Evolutionary conservation across 2,113 vertebrate species (phyloP).

Genomic region (Apodemus speciosus): DNA sequence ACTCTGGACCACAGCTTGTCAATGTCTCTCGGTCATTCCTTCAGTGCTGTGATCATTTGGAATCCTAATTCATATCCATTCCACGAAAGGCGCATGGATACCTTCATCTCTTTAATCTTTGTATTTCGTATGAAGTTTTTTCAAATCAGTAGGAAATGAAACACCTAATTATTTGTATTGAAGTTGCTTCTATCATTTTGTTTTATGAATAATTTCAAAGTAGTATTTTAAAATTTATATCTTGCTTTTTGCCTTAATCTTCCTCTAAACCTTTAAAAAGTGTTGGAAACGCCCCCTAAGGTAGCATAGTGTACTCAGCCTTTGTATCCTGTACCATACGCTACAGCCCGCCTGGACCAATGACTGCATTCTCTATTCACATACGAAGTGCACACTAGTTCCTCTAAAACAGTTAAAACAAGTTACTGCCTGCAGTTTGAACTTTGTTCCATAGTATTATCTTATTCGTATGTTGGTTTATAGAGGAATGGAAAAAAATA

Average conservation of each 20-base stretch:
- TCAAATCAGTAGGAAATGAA: background rate
- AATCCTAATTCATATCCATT: background rate
- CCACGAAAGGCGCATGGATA: background rate
- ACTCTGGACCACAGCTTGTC: background rate
- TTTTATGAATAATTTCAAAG: background rate
- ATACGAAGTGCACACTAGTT: background rate
- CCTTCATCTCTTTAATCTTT: background rate
- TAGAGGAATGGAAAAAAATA: conserved; percentile 40
- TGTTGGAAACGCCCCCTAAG: background rate
- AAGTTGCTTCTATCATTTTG: background rate
- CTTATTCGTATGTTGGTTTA: background rate
- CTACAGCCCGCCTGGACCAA: background rate
- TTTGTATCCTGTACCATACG: background rate
- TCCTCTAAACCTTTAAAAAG: background rate
- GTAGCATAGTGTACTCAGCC: background rate
- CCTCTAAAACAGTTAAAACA: background rate
- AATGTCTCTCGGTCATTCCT: no score
- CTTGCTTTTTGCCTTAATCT: background rate
- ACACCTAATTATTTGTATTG: background rate
- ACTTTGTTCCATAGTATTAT: conserved; percentile 3
- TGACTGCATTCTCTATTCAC: background rate
- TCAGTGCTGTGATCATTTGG: background rate
- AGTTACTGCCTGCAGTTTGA: background rate
- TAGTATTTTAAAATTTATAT: background rate
- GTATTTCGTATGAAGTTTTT: background rate